These are phyloP conservation scores for Coendou prehensilis DNA, from an alignment of 2,797 vertebrate species.

Conservation along the genomic window DNA sequence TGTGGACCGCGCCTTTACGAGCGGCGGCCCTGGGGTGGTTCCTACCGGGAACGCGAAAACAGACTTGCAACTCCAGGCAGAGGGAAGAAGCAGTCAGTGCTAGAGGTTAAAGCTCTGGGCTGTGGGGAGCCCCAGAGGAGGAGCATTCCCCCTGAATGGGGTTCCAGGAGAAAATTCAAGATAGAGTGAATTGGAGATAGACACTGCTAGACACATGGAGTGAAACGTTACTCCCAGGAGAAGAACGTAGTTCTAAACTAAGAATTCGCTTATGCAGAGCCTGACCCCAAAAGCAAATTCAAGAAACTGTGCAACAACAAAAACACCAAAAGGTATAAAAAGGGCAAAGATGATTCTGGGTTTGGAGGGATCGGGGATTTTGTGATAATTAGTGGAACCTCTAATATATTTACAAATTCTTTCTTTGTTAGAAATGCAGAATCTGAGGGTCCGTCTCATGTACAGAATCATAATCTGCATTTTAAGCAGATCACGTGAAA, in stretches of 20 bases:
- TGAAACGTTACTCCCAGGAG: neutral
- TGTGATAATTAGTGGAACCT: neutral
- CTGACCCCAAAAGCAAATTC: neutral
- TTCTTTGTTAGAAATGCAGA: neutral
- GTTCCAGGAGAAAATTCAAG: neutral
- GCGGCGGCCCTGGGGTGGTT: neutral
- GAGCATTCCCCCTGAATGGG: neutral
- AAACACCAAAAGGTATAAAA: neutral
- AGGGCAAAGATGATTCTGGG: neutral
- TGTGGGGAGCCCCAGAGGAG: neutral
- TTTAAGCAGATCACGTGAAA: neutral
- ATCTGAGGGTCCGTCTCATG: neutral
- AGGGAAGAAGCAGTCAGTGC: neutral
- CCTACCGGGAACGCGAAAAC: neutral
- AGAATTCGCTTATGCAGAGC: neutral
- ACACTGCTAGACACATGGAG: neutral
- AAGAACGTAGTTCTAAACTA: neutral
- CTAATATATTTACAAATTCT: neutral
- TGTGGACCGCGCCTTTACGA: accelerated
- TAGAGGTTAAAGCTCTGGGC: neutral
- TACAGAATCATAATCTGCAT: neutral
- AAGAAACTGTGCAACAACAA: neutral
- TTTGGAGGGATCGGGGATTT: neutral
- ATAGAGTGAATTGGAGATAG: neutral
- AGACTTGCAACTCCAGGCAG: neutral